A percentile compares a stretch with the other conserved stretches of the same genome.
These are phyloP conservation scores for Sinocyclocheilus anshuiensis DNA, from an alignment of 2,113 vertebrate genomes.

Conservation along the genomic window DNA sequence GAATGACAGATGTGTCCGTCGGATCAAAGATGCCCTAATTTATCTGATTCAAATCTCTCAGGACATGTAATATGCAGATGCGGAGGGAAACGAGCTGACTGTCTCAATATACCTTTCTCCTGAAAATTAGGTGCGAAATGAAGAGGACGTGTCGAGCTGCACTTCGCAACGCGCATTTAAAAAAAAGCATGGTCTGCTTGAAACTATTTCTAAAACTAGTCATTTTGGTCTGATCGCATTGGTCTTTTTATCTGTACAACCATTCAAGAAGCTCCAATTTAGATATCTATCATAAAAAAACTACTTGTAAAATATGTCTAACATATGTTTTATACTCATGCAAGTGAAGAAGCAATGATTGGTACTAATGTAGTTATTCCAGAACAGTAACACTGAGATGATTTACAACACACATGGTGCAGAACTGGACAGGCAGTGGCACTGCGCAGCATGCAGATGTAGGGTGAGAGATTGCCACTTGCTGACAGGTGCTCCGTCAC, in stretches of 20 bases:
- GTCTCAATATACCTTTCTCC: neutral
- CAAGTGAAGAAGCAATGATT: slow-evolving; percentile 21
- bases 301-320: neutral
- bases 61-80: slow-evolving; percentile 38
- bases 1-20: slow-evolving; percentile 46
- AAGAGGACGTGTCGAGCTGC: neutral
- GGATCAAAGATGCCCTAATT: slow-evolving; percentile 54
- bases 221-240: neutral
- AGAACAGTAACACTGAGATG: slow-evolving; percentile 18
- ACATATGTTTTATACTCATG: slow-evolving; percentile 21
- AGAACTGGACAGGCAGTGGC: slow-evolving; percentile 41
- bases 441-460: neutral
- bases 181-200: neutral
- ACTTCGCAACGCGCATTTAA: neutral
- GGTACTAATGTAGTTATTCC: slow-evolving; percentile 7
- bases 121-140: slow-evolving; percentile 19
- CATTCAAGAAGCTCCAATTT: neutral
- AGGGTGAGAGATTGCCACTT: slow-evolving; percentile 48
- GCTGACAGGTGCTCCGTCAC: slow-evolving; percentile 44
- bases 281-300: neutral
- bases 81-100: neutral
- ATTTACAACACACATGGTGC: slow-evolving; percentile 4
- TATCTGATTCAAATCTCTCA: slow-evolving; percentile 41
- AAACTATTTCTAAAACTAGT: neutral
- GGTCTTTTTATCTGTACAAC: neutral